Conservation (phyloP, 2,797 vertebrate genomes). For the Lates japonicus region DNA sequence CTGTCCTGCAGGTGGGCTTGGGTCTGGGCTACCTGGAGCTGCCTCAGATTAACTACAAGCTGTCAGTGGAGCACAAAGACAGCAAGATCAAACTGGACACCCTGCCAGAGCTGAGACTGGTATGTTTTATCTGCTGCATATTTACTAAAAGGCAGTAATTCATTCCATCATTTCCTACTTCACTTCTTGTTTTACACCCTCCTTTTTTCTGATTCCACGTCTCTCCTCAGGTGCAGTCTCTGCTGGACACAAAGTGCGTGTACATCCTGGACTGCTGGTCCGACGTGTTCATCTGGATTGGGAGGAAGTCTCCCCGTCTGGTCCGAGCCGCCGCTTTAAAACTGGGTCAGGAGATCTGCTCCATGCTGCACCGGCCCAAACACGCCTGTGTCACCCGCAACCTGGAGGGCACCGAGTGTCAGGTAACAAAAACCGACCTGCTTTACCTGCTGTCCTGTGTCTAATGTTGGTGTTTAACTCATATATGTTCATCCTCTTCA, state of each 20-base stretch:
- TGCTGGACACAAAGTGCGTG: conserved; percentile 96
- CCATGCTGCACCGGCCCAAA: conserved; percentile 97
- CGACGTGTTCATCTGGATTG: conserved; percentile 98
- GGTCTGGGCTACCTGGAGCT: conserved; percentile 98
- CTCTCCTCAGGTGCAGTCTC: conserved; percentile 89
- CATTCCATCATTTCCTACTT: not conserved
- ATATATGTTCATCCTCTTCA: not conserved
- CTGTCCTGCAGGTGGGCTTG: conserved; percentile 90
- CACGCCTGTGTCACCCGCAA: conserved; percentile 94
- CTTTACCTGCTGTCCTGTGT: not conserved
- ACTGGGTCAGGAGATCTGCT: conserved; percentile 96
- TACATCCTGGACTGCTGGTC: conserved; percentile 99
- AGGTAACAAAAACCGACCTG: conserved; percentile 82
- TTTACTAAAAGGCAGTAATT: not conserved
- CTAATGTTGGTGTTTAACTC: too few species aligned
- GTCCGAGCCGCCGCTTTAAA: conserved; percentile 96
- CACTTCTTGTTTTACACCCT: not conserved
- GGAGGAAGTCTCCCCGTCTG: conserved; percentile 94
- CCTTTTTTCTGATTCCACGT: not conserved
- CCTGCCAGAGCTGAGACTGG: conserved; percentile 94
- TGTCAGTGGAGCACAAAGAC: conserved; percentile 97
- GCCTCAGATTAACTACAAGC: conserved; percentile 98
- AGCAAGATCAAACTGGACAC: conserved; percentile 92
- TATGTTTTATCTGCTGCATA: conserved; percentile 65
- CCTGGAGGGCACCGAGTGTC: conserved; percentile 95